Evolutionary conservation across 2,113 vertebrate genomes (phyloP), one percentile per base, ranked within the genome.

Genomic region (Rissa tridactyla): DNA sequence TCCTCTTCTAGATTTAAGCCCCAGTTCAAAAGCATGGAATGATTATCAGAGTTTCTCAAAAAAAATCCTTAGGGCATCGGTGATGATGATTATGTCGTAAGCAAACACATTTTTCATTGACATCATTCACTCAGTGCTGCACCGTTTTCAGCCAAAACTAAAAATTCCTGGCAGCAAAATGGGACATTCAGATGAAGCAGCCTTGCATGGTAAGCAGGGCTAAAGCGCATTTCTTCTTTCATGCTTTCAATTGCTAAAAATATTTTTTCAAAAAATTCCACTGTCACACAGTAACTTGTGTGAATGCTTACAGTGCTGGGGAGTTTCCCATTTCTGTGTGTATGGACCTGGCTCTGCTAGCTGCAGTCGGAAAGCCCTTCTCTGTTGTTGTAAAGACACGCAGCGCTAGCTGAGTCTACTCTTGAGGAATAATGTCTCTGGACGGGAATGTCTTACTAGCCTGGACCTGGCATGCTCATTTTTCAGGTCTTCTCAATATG

Each of bases 311-410:
- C 1, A 32, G 71, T 7, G 4, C 4, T 51, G 61, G 22, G 25
- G n/a, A 75, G n/a, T 79, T 82, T 44, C 34, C 69, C 32, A 8
- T 32, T 87, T 47, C 5, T 42, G 9, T 60, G 25, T 55, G 52
- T 18, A 5, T 0, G 2, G 47, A 6, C 38, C 57, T 22, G 38
- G 36, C 15, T 75, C 42, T 9, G 12, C 15, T 36, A 21, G 42
- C 51, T 81, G 51, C 1, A 2, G 13, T 54, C 0, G 0, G 17
- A 22, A 49, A 23, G n/a, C n/a, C 10, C 29, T 94, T 21, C 58
- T 75, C 32, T 70, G 0, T 60, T 2, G 3, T 36, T 12, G 25
- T 68, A 9, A 60, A 81, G 75, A n/a, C 10, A 13, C 0, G 3
- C 1, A 1, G 15, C 1, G 1, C 15, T 36, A 75, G 46, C 51